phyloP scores from a whole-genome alignment of 2,888 invertebrate species.

The Thereva nobilitata region DNA sequence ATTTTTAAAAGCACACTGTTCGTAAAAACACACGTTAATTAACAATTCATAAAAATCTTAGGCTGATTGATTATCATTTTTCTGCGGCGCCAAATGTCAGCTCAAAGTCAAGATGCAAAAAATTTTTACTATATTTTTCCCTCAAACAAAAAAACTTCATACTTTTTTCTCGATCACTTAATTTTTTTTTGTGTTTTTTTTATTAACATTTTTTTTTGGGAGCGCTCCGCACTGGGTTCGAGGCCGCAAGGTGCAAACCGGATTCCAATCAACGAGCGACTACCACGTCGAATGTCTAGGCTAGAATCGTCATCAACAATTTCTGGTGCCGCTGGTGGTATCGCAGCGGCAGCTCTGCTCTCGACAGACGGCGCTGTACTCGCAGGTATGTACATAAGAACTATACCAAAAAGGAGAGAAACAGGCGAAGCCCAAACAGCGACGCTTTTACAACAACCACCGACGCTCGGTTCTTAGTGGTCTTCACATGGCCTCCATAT shows the following conservation, averaged over 20 bases:
- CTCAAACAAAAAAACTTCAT: conserved; percentile 1
- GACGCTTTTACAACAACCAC: conserved; percentile 21
- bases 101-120: not conserved
- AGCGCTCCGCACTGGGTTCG: not conserved
- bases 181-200: no score
- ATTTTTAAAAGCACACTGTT: no score
- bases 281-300: conserved; percentile 24
- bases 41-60: conserved; percentile 9
- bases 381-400: no score
- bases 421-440: not conserved
- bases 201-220: no score
- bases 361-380: no score
- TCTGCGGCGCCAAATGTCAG: conserved; percentile 17
- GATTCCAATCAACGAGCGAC: conserved; percentile 39
- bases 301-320: conserved; percentile 11
- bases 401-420: no score
- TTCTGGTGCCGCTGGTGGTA: conserved; percentile 13
- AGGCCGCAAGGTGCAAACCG: conserved; percentile 38
- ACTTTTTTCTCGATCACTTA: not conserved
- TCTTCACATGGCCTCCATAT: not conserved
- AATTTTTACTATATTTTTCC: not conserved
- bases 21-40: conserved; percentile 1
- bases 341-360: conserved; percentile 6
- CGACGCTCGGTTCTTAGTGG: conserved; percentile 23
- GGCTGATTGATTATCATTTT: conserved; percentile 12